Evolutionary conservation across 30 jellyfish, hydroid and myxozoan species (phyloP).

Genomic region (Morbakka virulenta): DNA sequence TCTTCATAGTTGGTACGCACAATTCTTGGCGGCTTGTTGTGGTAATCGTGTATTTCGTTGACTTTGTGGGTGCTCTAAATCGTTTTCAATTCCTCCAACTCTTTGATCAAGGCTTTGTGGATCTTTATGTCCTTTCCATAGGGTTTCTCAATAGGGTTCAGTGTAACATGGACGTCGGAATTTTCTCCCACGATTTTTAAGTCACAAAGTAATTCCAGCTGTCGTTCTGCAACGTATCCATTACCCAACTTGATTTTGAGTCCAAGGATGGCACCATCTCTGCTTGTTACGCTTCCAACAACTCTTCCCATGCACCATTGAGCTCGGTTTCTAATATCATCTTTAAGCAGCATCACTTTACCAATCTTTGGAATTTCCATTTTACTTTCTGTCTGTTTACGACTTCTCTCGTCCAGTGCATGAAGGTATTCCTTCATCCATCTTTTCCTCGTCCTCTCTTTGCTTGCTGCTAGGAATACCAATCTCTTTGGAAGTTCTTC

Average conservation of each 20-base stretch:
- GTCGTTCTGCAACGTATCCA: no score
- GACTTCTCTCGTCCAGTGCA: no score
- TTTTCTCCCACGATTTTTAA: no score
- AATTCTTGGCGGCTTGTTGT: conserved; percentile 48
- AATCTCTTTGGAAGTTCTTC: no score
- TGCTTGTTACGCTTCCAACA: conserved; percentile 10
- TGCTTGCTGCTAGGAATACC: no score
- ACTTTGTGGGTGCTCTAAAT: conserved; percentile 14
- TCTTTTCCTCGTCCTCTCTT: no score
- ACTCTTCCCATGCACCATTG: conserved; percentile 51
- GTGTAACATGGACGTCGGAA: no score
- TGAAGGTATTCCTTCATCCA: no score
- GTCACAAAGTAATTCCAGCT: no score
- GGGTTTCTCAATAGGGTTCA: conserved; percentile 21
- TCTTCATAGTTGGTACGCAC: conserved; percentile 50
- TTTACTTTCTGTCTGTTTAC: no score
- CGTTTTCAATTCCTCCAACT: not conserved
- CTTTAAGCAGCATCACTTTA: conserved; percentile 30
- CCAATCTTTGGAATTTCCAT: no score
- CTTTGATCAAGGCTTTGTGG: conserved; percentile 50
- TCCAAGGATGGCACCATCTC: conserved; percentile 45
- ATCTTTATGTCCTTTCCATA: conserved; percentile 44
- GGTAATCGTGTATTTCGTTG: conserved; percentile 29
- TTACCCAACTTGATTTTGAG: conserved; percentile 25
- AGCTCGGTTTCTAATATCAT: conserved; percentile 25